Conservation (phyloP, 1,140 invertebrate genomes). For the Pachyrhynchus sulphureomaculatus region DNA sequence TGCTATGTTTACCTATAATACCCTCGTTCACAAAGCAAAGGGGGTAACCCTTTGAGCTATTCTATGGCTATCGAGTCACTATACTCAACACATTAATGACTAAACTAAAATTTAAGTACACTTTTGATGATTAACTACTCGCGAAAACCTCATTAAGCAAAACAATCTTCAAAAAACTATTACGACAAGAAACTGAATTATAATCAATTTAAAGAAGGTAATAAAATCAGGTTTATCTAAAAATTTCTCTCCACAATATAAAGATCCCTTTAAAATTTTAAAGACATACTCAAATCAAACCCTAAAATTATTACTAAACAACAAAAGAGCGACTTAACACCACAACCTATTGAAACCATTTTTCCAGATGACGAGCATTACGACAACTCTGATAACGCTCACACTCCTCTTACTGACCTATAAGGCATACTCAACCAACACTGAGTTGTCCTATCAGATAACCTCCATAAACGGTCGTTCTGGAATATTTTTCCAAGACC, state of each 20-base stretch:
- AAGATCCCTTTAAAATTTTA: conserved; percentile 30
- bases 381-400: no score
- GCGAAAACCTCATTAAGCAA: conserved; percentile 37
- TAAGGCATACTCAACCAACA: no score
- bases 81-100: conserved; percentile 34
- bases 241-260: conserved; percentile 27
- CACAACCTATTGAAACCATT: conserved; percentile 31
- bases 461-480: no score
- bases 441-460: no score
- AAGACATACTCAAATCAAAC: conserved; percentile 25
- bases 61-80: conserved; percentile 50
- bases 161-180: conserved; percentile 40
- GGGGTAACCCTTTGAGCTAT: conserved; percentile 49
- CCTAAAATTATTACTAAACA: conserved; percentile 13
- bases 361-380: conserved; percentile 21
- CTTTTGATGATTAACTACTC: conserved; percentile 43
- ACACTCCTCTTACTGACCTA: no score
- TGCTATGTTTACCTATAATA: no score
- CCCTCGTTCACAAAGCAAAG: conserved; percentile 45
- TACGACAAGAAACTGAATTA: conserved; percentile 33
- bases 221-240: conserved; percentile 19
- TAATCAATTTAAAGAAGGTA: conserved; percentile 30
- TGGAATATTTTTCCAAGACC: no score
- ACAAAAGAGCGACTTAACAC: conserved; percentile 29
- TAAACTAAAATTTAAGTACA: conserved; percentile 40